Conservation (phyloP, 2,797 vertebrate species). For the Zonotrichia albicollis region DNA sequence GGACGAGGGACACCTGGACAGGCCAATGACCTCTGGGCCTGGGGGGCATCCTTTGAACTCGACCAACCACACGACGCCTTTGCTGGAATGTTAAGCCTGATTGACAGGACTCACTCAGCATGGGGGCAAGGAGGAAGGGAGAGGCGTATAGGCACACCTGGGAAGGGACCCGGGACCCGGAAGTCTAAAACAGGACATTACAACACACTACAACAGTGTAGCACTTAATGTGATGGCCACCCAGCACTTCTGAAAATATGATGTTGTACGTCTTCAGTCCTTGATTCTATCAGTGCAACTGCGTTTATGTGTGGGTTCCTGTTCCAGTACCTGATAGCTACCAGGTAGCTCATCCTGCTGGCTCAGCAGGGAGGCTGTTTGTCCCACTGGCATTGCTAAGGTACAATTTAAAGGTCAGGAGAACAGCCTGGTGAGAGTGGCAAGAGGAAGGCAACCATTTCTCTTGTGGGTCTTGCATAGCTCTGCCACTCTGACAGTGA, state of each 20-base stretch:
- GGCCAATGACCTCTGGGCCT: no score
- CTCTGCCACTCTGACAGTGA: neutral
- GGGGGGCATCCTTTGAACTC: no score
- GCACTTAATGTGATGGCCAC: neutral
- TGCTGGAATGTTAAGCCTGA: no score
- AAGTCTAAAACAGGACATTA: no score
- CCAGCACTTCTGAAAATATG: neutral
- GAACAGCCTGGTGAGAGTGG: neutral
- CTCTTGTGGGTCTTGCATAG: neutral
- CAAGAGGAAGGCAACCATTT: neutral
- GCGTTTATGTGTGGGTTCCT: fast-evolving
- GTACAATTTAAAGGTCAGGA: neutral
- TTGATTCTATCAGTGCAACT: neutral
- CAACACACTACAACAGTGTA: no score
- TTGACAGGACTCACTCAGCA: no score
- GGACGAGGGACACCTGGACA: no score
- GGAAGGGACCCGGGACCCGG: no score
- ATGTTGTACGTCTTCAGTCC: neutral
- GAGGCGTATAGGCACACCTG: no score
- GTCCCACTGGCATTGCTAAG: neutral
- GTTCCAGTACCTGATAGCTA: neutral
- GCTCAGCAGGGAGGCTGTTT: fast-evolving
- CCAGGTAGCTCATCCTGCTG: neutral
- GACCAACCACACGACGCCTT: no score
- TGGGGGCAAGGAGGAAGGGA: no score